Percentiles rank a stretch among this genome's conserved stretches.
Conservation (phyloP, 2,797 vertebrate genomes). For the Neoniphon sammara region DNA sequence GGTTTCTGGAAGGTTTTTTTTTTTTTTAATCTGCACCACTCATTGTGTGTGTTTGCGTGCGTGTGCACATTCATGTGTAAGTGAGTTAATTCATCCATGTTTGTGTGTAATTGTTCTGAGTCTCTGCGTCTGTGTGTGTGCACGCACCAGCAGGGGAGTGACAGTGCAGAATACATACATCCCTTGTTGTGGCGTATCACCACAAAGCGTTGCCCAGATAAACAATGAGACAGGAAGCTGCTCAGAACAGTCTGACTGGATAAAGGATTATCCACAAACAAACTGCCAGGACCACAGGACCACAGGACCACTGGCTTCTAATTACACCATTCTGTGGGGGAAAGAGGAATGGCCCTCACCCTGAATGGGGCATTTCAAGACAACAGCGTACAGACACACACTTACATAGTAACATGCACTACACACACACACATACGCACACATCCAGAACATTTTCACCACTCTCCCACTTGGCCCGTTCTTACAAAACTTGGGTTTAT, state of each 20-base stretch:
- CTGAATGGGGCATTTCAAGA: constrained; percentile 47
- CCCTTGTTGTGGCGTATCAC: constrained; percentile 36
- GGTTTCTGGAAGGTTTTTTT: constrained; percentile 52
- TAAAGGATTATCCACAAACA: constrained; percentile 47
- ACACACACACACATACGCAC: constrained; percentile 47
- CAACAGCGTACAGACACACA: constrained; percentile 48
- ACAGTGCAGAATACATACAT: constrained; percentile 49
- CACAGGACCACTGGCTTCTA: constrained; percentile 55
- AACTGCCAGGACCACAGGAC: constrained; percentile 52
- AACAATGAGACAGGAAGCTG: constrained; percentile 67
- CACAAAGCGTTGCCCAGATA: constrained; percentile 63
- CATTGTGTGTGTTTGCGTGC: constrained; percentile 32
- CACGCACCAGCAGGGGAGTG: constrained; percentile 42
- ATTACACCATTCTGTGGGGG: constrained; percentile 51
- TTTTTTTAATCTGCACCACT: constrained; percentile 49
- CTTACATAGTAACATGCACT: constrained; percentile 10
- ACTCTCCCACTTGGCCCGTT: constrained; percentile 49
- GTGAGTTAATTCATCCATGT: neutral
- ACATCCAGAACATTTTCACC: constrained; percentile 15
- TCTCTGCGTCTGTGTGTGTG: neutral
- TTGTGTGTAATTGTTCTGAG: neutral
- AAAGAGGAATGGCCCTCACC: constrained; percentile 25
- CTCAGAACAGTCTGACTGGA: constrained; percentile 26
- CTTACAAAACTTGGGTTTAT: constrained; percentile 79
- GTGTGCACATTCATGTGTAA: constrained; percentile 21